phyloP scores from a whole-genome alignment of 1,140 invertebrate species.

The Theocolax elegans region DNA sequence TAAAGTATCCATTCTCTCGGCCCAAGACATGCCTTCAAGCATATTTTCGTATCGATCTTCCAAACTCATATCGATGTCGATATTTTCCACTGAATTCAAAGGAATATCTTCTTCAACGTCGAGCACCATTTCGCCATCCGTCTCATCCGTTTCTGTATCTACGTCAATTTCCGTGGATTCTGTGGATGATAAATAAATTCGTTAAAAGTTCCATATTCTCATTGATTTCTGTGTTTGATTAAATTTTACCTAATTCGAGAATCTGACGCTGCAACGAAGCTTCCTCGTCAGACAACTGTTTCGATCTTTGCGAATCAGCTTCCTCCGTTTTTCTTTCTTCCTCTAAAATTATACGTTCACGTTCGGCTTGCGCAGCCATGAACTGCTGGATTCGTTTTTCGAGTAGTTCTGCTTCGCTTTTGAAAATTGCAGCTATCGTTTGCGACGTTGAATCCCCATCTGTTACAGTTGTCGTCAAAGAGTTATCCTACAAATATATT shows the following conservation, averaged over 20 bases:
- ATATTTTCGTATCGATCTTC: conserved; percentile 75
- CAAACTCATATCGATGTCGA: conserved; percentile 60
- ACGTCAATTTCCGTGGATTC: conserved; percentile 84
- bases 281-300: conserved; percentile 82
- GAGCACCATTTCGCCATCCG: conserved; percentile 75
- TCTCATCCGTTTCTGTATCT: conserved; percentile 85
- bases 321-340: conserved; percentile 68
- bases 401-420: conserved; percentile 67
- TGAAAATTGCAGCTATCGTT: conserved; percentile 63
- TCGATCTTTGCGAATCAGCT: conserved; percentile 65
- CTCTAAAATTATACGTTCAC: conserved; percentile 64
- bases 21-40: conserved; percentile 81
- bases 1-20: conserved; percentile 80
- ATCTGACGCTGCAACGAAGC: conserved; percentile 84
- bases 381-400: conserved; percentile 67
- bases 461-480: conserved; percentile 30
- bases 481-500: conserved; percentile 4
- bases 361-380: conserved; percentile 64
- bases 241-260: conserved; percentile 68
- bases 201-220: neutral
- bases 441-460: conserved; percentile 63
- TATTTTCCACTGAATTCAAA: conserved; percentile 43
- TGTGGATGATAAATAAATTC: neutral
- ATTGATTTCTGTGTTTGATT: conserved; percentile 51
- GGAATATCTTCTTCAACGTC: conserved; percentile 69